A percentile compares a stretch with the other conserved stretches of the same genome.
Evolutionary conservation across 2,113 vertebrate genomes (phyloP).

Genomic region (Hemiscyllium ocellatum): DNA sequence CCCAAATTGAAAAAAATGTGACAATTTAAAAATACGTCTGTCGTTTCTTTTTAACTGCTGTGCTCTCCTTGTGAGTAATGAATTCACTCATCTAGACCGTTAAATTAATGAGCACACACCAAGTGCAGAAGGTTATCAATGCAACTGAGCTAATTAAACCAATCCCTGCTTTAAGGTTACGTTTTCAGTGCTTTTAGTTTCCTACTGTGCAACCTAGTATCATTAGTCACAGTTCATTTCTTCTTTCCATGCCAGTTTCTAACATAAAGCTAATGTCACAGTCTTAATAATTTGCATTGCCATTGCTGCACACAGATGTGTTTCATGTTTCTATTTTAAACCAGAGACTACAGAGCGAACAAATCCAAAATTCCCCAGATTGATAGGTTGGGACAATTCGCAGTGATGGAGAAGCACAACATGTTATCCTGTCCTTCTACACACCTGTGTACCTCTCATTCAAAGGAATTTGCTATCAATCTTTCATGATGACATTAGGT

Average conservation of each 20-base stretch:
- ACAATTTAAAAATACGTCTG: neutral
- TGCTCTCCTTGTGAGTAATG: neutral
- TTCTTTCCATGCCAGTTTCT: conserved; percentile 17
- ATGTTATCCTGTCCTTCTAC: neutral
- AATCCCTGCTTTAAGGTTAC: conserved; percentile 3
- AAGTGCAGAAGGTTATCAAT: conserved; percentile 24
- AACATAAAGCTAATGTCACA: conserved; percentile 34
- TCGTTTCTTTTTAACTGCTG: neutral
- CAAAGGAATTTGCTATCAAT: neutral
- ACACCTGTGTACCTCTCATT: neutral
- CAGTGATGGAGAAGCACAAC: neutral
- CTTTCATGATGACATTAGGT: neutral
- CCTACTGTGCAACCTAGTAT: conserved; percentile 8
- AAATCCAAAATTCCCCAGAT: neutral
- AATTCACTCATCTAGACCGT: neutral
- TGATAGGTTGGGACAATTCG: conserved; percentile 8
- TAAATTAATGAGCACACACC: neutral
- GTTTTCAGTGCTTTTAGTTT: conserved; percentile 16
- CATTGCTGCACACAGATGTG: neutral
- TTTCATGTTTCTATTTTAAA: conserved; percentile 13
- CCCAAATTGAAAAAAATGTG: neutral
- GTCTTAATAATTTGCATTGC: conserved; percentile 21
- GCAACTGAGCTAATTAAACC: conserved; percentile 19
- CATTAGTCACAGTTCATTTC: conserved; percentile 37
- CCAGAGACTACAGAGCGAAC: neutral